These are phyloP conservation scores for Globia sparganii DNA, from an alignment of 2,888 invertebrate genomes.

Conservation along the genomic window DNA sequence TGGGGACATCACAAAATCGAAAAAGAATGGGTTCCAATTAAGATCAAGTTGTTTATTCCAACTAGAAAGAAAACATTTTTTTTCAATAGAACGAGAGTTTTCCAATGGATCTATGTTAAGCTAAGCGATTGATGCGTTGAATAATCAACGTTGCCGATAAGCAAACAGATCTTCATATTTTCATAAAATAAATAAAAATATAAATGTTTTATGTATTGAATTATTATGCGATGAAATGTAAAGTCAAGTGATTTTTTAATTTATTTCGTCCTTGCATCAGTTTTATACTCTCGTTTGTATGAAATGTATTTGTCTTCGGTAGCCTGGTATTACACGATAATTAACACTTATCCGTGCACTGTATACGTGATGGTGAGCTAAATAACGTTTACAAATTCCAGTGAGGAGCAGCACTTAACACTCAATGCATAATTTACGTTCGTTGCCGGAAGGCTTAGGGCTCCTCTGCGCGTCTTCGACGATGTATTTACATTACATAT, in stretches of 20 bases:
- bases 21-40: background rate
- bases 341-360: conserved; percentile 10
- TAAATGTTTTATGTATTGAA: no score
- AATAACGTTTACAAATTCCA: conserved; percentile 23
- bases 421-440: conserved; percentile 60
- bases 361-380: background rate
- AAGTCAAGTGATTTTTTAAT: background rate
- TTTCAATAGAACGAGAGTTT: background rate
- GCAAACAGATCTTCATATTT: background rate
- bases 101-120: background rate
- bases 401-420: conserved; percentile 43
- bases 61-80: background rate
- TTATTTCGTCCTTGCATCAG: background rate
- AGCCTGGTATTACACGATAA: background rate
- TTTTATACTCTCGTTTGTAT: background rate
- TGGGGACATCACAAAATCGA: background rate
- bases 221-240: background rate
- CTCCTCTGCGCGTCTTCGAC: conserved; percentile 31
- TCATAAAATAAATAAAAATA: background rate
- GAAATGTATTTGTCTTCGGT: background rate
- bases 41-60: no score
- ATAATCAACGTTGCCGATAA: background rate
- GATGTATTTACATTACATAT: conserved; percentile 47
- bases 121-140: background rate
- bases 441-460: conserved; percentile 43